Evolutionary conservation across 2,113 vertebrate species (phyloP).

Genomic region (Embiotoca jacksoni): DNA sequence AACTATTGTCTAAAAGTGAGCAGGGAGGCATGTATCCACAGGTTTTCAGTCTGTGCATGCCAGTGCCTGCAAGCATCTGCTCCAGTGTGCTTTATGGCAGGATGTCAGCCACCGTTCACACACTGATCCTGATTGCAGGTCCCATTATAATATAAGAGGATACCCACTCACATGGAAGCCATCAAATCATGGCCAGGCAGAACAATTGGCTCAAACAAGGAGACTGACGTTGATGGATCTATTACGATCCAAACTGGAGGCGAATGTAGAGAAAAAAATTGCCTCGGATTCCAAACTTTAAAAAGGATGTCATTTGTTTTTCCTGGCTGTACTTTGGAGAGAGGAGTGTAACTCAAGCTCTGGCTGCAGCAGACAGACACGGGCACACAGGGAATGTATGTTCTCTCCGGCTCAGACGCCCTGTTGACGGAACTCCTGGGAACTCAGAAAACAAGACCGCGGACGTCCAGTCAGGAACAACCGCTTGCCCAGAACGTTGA

Average conservation of each 20-base stretch:
- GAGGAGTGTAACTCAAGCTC: slow-evolving; percentile 62
- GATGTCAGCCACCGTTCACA: slow-evolving; percentile 61
- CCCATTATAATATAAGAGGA: slow-evolving; percentile 65
- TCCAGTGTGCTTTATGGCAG: slow-evolving; percentile 39
- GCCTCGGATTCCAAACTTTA: slow-evolving; percentile 46
- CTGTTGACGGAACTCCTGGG: slow-evolving; percentile 59
- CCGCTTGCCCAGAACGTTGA: slow-evolving; percentile 7
- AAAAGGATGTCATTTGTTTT: slow-evolving; percentile 75
- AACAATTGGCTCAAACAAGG: slow-evolving; percentile 65
- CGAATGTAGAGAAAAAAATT: not conserved
- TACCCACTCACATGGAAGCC: slow-evolving; percentile 72
- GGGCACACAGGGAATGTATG: slow-evolving; percentile 54
- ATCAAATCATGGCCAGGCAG: slow-evolving; percentile 61
- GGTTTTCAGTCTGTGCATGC: slow-evolving; percentile 22
- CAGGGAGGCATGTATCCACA: slow-evolving; percentile 1
- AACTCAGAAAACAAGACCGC: slow-evolving; percentile 35
- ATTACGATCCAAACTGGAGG: slow-evolving; percentile 55
- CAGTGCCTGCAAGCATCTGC: slow-evolving; percentile 23
- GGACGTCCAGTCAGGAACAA: slow-evolving; percentile 13
- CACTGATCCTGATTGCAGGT: slow-evolving; percentile 68
- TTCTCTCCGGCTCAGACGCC: slow-evolving; percentile 14
- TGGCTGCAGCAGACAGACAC: slow-evolving; percentile 38
- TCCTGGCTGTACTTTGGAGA: slow-evolving; percentile 58
- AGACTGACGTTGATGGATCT: slow-evolving; percentile 67
- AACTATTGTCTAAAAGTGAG: slow-evolving; percentile 22